Evolutionary conservation across 2,113 vertebrate species (phyloP).

Genomic region (Rhynchopsitta pachyrhyncha): DNA sequence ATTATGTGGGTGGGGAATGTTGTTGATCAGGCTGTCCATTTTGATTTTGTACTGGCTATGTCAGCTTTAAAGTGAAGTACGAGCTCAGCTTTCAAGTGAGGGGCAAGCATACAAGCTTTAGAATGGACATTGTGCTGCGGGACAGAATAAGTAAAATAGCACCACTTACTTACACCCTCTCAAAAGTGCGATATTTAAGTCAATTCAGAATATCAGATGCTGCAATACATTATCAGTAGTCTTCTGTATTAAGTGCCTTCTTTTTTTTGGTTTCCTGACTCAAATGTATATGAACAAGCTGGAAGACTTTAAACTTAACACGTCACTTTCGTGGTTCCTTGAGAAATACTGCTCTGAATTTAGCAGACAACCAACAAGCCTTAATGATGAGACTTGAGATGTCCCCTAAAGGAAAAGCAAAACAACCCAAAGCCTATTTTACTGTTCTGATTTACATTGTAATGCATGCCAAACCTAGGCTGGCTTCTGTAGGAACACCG

Average conservation of each 20-base stretch:
- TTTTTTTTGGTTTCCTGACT: not conserved
- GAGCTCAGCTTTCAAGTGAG: not conserved
- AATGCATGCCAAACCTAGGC: not conserved
- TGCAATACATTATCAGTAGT: not conserved
- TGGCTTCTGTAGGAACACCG: not conserved
- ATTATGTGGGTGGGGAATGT: constrained; percentile 57
- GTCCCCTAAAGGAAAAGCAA: not conserved
- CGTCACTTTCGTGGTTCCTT: not conserved
- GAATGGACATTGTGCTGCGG: not conserved
- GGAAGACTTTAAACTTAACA: not conserved
- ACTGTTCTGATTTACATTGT: not conserved
- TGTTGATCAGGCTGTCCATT: constrained; percentile 55
- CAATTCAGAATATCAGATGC: not conserved
- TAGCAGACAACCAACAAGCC: not conserved
- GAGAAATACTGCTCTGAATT: not conserved
- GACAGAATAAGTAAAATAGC: not conserved
- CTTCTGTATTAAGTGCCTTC: not conserved
- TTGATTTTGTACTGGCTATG: constrained; percentile 31
- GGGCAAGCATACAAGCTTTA: not conserved
- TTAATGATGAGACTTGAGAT: not conserved
- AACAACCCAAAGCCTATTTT: not conserved
- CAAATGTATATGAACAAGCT: not conserved
- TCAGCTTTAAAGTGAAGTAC: constrained; percentile 1
- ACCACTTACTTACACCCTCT: not conserved
- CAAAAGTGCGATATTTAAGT: not conserved